Conservation (phyloP, 2,797 vertebrate species). For the Triplophysa yarkandensis region DNA sequence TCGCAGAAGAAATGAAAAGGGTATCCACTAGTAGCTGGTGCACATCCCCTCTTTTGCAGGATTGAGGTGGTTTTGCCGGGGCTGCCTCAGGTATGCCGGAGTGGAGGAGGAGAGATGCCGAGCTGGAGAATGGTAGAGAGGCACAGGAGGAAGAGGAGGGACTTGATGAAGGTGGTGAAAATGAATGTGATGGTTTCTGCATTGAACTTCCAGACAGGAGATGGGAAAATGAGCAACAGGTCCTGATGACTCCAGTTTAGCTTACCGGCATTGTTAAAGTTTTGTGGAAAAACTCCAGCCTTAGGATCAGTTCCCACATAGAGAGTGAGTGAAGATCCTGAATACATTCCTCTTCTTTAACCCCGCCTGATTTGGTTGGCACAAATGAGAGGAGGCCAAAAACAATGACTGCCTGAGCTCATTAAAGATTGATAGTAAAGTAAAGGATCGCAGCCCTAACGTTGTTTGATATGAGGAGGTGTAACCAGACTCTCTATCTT, state of each 20-base stretch:
- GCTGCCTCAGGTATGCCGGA: conserved; percentile 59
- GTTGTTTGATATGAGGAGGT: conserved; percentile 62
- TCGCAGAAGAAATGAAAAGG: conserved; percentile 42
- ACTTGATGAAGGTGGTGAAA: conserved; percentile 38
- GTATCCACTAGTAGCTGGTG: conserved; percentile 66
- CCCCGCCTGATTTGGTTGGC: conserved; percentile 46
- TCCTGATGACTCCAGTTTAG: not conserved
- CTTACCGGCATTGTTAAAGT: conserved; percentile 6
- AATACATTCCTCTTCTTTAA: conserved; percentile 54
- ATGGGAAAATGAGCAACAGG: not conserved
- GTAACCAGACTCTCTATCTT: conserved; percentile 64
- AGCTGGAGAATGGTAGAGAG: conserved; percentile 28
- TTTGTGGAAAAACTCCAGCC: not conserved
- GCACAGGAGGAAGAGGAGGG: conserved; percentile 43
- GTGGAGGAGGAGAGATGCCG: conserved; percentile 53
- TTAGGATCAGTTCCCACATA: conserved; percentile 3
- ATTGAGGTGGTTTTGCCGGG: conserved; percentile 56
- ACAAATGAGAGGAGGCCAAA: conserved; percentile 66
- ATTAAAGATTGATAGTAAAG: conserved; percentile 83
- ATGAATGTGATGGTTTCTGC: not conserved
- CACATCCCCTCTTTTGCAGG: conserved; percentile 65
- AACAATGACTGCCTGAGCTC: conserved; percentile 62
- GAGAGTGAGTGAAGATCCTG: conserved; percentile 16
- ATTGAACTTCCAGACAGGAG: conserved; percentile 21
- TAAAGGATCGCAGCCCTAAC: conserved; percentile 48